Percentiles rank a stretch among this genome's conserved stretches.
phyloP scores from a whole-genome alignment of 2,797 vertebrate genomes.

The Thalassophryne amazonica region DNA sequence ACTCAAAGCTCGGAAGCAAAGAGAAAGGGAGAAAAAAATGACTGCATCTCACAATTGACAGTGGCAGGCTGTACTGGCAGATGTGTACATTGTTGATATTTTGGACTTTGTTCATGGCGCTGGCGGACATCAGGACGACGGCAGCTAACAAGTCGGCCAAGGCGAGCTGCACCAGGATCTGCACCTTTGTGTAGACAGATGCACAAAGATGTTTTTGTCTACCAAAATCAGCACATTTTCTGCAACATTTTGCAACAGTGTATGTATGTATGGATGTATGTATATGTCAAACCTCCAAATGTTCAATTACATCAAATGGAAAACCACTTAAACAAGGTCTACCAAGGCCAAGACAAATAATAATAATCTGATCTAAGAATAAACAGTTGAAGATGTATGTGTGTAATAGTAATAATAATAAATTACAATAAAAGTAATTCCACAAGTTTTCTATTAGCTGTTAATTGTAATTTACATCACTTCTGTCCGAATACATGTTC shows the following conservation, averaged over 20 bases:
- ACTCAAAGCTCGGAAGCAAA: rapidly evolving
- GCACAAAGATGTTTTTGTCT: neutral
- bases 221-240: neutral
- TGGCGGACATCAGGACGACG: slow-evolving; percentile 59
- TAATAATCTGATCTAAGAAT: too few relatives aligned
- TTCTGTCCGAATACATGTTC: too few relatives aligned
- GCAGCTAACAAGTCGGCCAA: slow-evolving; percentile 81
- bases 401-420: too few relatives aligned
- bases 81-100: neutral
- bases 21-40: neutral
- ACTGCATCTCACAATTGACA: slow-evolving; percentile 74
- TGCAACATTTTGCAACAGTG: neutral
- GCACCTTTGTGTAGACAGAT: slow-evolving; percentile 68
- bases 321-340: neutral
- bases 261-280: too few relatives aligned
- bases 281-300: too few relatives aligned
- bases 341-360: too few relatives aligned
- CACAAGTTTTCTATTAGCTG: too few relatives aligned
- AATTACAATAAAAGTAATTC: too few relatives aligned
- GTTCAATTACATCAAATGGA: too few relatives aligned
- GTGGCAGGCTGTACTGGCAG: slow-evolving; percentile 69
- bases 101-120: slow-evolving; percentile 53
- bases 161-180: slow-evolving; percentile 78
- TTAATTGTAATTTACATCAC: too few relatives aligned
- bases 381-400: too few relatives aligned